These are phyloP conservation scores for Aurelia coerulea DNA, from an alignment of 30 jellyfish, hydroid and myxozoan species.

Conservation along the genomic window DNA sequence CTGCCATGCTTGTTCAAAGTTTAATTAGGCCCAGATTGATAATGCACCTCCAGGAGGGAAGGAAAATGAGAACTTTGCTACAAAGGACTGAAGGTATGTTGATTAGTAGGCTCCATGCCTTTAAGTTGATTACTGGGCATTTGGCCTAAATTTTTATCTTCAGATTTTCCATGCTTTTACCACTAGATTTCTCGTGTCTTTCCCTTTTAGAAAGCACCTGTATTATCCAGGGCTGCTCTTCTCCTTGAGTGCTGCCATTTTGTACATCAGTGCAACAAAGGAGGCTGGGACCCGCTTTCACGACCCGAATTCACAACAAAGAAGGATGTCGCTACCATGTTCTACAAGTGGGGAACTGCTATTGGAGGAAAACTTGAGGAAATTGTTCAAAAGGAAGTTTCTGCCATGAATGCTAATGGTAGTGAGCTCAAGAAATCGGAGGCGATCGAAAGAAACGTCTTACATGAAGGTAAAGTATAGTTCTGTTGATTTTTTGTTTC, in stretches of 20 bases:
- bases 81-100: too few species aligned
- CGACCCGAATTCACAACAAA: slow-evolving; percentile 53
- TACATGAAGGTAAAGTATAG: slow-evolving; percentile 24
- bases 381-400: slow-evolving; percentile 7
- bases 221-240: slow-evolving; percentile 88
- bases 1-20: too few species aligned
- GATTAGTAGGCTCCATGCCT: too few species aligned
- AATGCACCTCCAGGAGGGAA: too few species aligned
- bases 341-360: slow-evolving; percentile 90
- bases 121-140: too few species aligned
- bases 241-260: slow-evolving; percentile 87
- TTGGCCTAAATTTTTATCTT: too few species aligned
- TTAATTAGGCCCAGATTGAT: too few species aligned
- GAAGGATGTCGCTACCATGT: slow-evolving; percentile 81
- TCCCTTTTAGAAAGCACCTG: slow-evolving; percentile 92
- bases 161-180: too few species aligned
- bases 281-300: slow-evolving; percentile 61
- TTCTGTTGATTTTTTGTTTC: not conserved
- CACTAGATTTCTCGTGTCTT: not conserved
- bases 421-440: slow-evolving; percentile 24
- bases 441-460: slow-evolving; percentile 25
- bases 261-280: slow-evolving; percentile 81
- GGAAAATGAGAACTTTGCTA: too few species aligned
- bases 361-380: slow-evolving; percentile 86
- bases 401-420: not conserved